phyloP scores from a whole-genome alignment of 2,113 vertebrate genomes.

The Scophthalmus maximus region DNA sequence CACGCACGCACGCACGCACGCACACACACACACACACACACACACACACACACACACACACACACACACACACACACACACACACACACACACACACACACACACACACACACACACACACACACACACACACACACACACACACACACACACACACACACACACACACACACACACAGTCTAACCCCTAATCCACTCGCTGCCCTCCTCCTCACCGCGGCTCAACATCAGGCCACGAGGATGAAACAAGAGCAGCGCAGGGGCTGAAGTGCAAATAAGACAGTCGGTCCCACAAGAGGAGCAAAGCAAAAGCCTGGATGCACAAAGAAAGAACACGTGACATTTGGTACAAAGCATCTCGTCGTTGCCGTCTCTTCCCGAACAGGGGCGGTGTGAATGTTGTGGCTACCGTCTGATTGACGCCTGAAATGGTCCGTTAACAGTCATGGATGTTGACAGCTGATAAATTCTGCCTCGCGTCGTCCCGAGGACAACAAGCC shows the following conservation, averaged over 20 bases:
- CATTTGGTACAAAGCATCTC: neutral
- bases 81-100: neutral
- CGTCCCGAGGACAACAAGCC: constrained; percentile 8
- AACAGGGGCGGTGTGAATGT: neutral
- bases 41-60: neutral
- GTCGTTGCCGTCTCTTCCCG: neutral
- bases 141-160: neutral
- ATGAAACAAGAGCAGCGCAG: constrained; percentile 7
- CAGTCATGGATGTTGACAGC: constrained; percentile 36
- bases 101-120: neutral
- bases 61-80: neutral
- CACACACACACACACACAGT: neutral
- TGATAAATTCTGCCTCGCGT: constrained; percentile 40
- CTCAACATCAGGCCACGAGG: constrained; percentile 32
- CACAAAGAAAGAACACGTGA: neutral
- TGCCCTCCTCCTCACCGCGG: constrained; percentile 14
- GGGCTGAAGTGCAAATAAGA: constrained; percentile 14
- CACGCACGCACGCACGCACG: constrained; percentile 10
- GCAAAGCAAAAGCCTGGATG: no score
- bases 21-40: neutral
- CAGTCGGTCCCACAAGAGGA: constrained; percentile 16
- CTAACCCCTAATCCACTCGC: constrained; percentile 43
- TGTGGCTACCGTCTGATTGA: constrained; percentile 23
- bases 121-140: neutral
- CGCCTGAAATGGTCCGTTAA: constrained; percentile 18